Evolutionary conservation across 2,797 vertebrate species (phyloP), one percentile per base, ranked within the genome.

Genomic region (Numenius phaeopus): DNA sequence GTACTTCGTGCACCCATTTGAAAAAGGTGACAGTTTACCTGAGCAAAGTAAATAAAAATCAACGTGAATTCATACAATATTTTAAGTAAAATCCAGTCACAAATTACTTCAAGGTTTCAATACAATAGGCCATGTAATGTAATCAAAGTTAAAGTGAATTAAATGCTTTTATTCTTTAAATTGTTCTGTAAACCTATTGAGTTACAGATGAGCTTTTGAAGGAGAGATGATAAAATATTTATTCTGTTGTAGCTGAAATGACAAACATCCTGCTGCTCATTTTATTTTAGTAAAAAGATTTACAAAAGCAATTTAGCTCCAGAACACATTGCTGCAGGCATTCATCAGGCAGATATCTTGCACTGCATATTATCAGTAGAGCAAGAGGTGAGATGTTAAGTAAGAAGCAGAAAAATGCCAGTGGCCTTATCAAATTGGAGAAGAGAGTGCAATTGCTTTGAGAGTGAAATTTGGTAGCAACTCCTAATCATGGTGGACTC

Each of bases 201-300:
- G 90, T 90, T 87, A 88, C 52, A 89, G 19, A 95, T 57, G 30
- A 82, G 20, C 9, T 71, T 96, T 95, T 92, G 87, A 93, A 90
- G 64, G 94, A 76, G 23, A 69, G 44, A 54, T 37, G 58, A 91
- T 96, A 89, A 94, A 96, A 96, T 92, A 96, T 92, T 97, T 95
- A 97, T 90, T 94, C 30, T 82, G 50, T 89, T 93, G 90, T 64
- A 83, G 58, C 44, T 95, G 73, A 75, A 94, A 96, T 96, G 26
- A 86, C 47, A 92, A 90, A 92, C 44, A 94, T 59, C 72, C 30
- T 84, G 55, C 58, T 76, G 39, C 15, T 89, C 44, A 37, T 64
- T 86, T 82, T 89, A 83, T 83, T 95, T 94, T 84, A 89, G 65
- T 94, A 79, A 88, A 92, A 93, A 80, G 26, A 91, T 86, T 94